phyloP scores from a whole-genome alignment of 2,797 vertebrate species.

The Momotus momota region DNA sequence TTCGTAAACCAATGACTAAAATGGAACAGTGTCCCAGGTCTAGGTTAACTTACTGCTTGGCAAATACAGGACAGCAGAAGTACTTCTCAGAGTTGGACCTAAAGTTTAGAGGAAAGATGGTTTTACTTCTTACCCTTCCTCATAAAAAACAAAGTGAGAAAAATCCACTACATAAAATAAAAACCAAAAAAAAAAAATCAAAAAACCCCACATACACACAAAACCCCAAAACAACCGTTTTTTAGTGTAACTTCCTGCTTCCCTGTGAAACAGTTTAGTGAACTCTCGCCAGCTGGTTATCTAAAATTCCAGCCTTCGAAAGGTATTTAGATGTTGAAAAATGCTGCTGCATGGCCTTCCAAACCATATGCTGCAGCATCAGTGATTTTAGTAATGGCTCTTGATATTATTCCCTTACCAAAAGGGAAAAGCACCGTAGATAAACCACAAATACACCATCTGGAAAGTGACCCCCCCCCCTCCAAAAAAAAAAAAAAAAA shows the following conservation, averaged over 20 bases:
- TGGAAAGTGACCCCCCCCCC: not conserved
- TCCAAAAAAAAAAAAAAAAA: no score
- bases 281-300: no score
- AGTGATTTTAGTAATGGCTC: not conserved
- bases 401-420: not conserved
- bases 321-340: not conserved
- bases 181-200: no score
- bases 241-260: not conserved
- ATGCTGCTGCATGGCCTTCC: no score
- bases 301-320: not conserved
- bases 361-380: not conserved
- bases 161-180: not conserved
- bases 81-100: fast-evolving
- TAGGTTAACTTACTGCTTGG: no score
- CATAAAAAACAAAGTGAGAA: not conserved
- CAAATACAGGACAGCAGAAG: not conserved
- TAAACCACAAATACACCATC: not conserved
- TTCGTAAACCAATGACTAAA: not conserved
- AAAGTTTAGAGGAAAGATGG: fast-evolving
- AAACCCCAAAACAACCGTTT: not conserved
- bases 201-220: no score
- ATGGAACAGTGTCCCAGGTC: fast-evolving
- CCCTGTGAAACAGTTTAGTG: fast-evolving
- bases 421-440: not conserved
- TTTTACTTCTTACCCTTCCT: not conserved